Base-by-base conservation (phyloP, 2,113 vertebrate species). In the Dissostichus mawsoni region DNA sequence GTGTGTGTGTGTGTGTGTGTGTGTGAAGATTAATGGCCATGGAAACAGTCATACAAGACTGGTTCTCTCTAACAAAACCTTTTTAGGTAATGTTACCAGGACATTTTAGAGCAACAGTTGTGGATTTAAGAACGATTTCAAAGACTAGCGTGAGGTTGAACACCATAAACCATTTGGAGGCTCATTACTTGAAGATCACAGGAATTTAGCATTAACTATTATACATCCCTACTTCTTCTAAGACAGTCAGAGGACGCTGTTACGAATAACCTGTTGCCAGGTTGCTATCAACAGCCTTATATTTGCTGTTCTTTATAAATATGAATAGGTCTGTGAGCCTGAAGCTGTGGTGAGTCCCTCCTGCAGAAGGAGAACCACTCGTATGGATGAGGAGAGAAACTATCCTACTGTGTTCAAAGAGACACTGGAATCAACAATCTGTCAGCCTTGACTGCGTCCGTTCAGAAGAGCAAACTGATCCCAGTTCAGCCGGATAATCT, bases 11-110 rank as follows among this genome's bases (percentile, higher is more conserved):
- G 56, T 57, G 17, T 53, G 52, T 53, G 52, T 53, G 52, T n/a
- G 61, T 5, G 18, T 45, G 74, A 80, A 71, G 78, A 88, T 82
- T 76, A 84, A 74, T 68, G 55, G 41, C 36, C 66, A 80, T 77
- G 72, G 81, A 62, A 80, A 87, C 52, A 47, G 77, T 75, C 76
- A 87, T 45, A 70, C 51, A 41, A 69, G 70, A 65, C 44, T 13
- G 58, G 48, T 25, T 72, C 8, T 68, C 69, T 65, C 52, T 44
- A 10, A 58, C 41, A 59, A 8, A 76, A 58, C 63, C 53, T 68
- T 80, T 80, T 80, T 50, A 67, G 68, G 68, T 69, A 59, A 85
- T 76, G 58, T 53, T 29, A 77, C 52, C 5, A 13, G 2, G 70
- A 75, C 55, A 52, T 33, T 51, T 63, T 18, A 23, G 7, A 29